Evolutionary conservation across 2,888 invertebrate genomes (phyloP), one percentile per base, ranked within the genome.

Genomic region (Tanypteryx hageni): DNA sequence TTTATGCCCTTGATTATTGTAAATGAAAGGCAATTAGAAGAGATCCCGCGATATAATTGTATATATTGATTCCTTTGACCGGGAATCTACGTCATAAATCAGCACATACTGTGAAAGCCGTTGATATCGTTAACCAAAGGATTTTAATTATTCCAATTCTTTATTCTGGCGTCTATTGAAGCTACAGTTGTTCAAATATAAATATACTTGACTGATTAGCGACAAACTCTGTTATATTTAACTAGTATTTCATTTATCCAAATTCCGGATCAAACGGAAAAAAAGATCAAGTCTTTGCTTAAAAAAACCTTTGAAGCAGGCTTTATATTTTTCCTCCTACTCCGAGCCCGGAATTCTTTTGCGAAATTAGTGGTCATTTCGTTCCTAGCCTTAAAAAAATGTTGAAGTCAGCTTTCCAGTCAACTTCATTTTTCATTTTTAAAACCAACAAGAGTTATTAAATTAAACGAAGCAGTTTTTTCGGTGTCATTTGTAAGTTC

Each of bases 401-500:
- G 61, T 64, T 61, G n/a, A 64, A 58, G 61, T 89, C n/a, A 64
- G 89, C 18, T 61, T 89, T 44, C 89, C 64, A 89, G 61, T 68
- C 64, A 89, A 89, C 61, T 64, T 89, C 31, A 89, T 31, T 64
- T 89, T 89, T 89, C 89, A 89, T 89, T 56, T 64, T 64, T 89
- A 56, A 89, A 68, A 89, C 89, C 61, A 89, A 89, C 89, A 61
- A 89, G 89, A 89, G 89, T 44, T 56, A 8, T 89, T 89, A 68
- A 58, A 44, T 44, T 89, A 56, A 64, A 89, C 13, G 68, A 64
- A 68, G 44, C 61, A 44, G 16, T 89, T 89, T 31, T 83, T 83
- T n/a, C 58, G n/a, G 27, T 68, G 64, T 68, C 89, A 44, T 89
- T 89, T 64, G 61, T 89, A 27, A 64, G 61, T 89, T 89, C 64